Evolutionary conservation across 1,140 invertebrate species (phyloP).

Genomic region (Atopsyche davidsoni): DNA sequence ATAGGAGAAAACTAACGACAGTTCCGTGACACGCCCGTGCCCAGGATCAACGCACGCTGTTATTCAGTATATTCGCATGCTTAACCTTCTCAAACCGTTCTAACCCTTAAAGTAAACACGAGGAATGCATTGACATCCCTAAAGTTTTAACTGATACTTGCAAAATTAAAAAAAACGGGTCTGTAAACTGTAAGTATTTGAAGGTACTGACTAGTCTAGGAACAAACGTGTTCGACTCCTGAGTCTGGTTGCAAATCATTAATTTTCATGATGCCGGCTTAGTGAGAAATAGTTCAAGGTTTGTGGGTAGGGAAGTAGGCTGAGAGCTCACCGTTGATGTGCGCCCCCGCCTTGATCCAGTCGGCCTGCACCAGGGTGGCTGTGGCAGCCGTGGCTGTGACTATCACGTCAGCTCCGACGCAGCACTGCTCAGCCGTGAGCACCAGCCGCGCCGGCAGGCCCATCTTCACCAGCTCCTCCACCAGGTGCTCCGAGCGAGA

Average conservation of each 20-base stretch:
- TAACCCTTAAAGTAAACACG: too few species aligned
- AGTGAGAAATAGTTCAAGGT: not conserved
- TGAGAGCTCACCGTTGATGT: constrained; percentile 31
- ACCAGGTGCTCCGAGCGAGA: constrained; percentile 41
- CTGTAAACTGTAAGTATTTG: too few species aligned
- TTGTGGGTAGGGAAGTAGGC: too few species aligned
- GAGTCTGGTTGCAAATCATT: not conserved
- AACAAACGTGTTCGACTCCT: not conserved
- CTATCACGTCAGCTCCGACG: constrained; percentile 51
- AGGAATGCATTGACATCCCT: too few species aligned
- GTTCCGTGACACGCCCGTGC: too few species aligned
- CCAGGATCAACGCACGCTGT: too few species aligned
- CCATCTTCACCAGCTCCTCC: constrained; percentile 35
- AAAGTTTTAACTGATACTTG: too few species aligned
- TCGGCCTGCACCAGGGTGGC: constrained; percentile 42
- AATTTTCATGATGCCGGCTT: not conserved
- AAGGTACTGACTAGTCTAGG: not conserved
- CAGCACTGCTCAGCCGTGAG: constrained; percentile 42
- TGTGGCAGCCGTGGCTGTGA: constrained; percentile 45
- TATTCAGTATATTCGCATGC: too few species aligned
- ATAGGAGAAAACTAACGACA: too few species aligned
- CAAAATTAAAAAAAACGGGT: too few species aligned
- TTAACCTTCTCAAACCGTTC: too few species aligned
- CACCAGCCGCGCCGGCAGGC: constrained; percentile 32
- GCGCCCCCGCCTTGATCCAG: constrained; percentile 50